Base-by-base conservation (phyloP, 2,113 vertebrate genomes). In the Corythornis vintsioides region DNA sequence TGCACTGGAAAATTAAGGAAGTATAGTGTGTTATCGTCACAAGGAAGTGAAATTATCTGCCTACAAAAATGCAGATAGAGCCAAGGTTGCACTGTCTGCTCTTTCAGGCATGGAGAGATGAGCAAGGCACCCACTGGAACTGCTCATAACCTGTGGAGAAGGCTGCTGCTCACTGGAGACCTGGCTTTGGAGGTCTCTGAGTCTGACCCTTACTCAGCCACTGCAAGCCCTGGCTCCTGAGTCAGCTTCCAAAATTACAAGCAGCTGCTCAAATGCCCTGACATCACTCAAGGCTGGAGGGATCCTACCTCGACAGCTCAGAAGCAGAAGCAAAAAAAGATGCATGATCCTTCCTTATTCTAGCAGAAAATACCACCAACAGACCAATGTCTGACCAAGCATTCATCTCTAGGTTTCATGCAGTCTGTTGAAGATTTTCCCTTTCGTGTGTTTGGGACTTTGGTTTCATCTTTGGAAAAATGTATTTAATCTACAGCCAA, bases 41-140 rank as follows among this genome's bases (percentile, higher is more conserved):
- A 3, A 74, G 31, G 63, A 77, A 86, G 16, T 65, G 25, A 83
- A 66, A 83, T 40, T 88, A 28, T 70, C 55, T 93, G 45, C 66
- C 40, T 43, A 20, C 47, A 55, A 86, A 81, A 64, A 11, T 14
- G 15, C 11, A 67, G 18, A 81, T 48, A 42, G 10, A 59, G 3
- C 33, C 29, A 55, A 76, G 8, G 25, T 59, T 0, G 0, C 4
- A 0, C 13, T 2, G 0, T 15, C 15, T 0, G 1, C 25, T 28
- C 26, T 38, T 67, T 60, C 43, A 74, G 43, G 13, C 38, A 33
- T 0, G 5, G 21, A 73, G 13, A 45, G 5, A 13, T 83, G 21
- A 56, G 8, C 7, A 10, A 1, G 1, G 19, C 10, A 82, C 4
- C 9, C 0, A 1, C 10, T 66, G 25, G 56, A 92, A 28, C 33